Base-by-base conservation (phyloP, 2,888 invertebrate genomes). In the Digitonthophagus gazella region DNA sequence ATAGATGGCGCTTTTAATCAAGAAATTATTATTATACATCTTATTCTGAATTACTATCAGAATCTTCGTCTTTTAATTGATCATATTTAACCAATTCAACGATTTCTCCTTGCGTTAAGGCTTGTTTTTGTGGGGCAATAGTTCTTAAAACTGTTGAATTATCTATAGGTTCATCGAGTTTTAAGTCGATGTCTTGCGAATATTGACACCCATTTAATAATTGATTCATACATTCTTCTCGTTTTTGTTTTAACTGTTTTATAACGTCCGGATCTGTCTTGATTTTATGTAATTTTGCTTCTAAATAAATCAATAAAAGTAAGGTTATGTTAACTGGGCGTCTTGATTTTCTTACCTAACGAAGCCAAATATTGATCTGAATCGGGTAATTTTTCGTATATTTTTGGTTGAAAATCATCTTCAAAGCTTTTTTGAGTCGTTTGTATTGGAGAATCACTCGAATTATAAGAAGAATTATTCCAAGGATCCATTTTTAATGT, bases 291-390 rank as follows among this genome's bases (percentile, higher is more conserved):
- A 87, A 75, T 79, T 85, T 85, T 63, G 75, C 84, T 82, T 81
- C 85, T 85, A 75, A 18, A 82, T 18, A 56, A 11, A 63, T 67
- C 15, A 64, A n/a, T 54, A 6, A 65, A 15, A n/a, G n/a, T 54
- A 58, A n/a, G n/a, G n/a, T n/a, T n/a, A n/a, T n/a, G n/a, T 22
- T 15, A 28, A 44, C 4, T 82, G 82, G 69, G 76, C 80, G 80
- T 83, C n/a, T 6, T 0, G 15, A 14, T 56, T 8, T 11, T 54
- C 54, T 19, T 66, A 92, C 92, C 91, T 75, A 93, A 85, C 73
- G 87, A 82, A 71, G 89, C 88, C 67, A 92, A 82, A 80, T 90
- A 90, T 76, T 88, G 86, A 8, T 87, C 86, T 1, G 91, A 91
- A 77, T 89, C 89, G 0, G 88, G 86, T 67, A 90, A 80, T 73